Conservation (phyloP, 2,888 invertebrate genomes). For the Diarsia rubi region DNA sequence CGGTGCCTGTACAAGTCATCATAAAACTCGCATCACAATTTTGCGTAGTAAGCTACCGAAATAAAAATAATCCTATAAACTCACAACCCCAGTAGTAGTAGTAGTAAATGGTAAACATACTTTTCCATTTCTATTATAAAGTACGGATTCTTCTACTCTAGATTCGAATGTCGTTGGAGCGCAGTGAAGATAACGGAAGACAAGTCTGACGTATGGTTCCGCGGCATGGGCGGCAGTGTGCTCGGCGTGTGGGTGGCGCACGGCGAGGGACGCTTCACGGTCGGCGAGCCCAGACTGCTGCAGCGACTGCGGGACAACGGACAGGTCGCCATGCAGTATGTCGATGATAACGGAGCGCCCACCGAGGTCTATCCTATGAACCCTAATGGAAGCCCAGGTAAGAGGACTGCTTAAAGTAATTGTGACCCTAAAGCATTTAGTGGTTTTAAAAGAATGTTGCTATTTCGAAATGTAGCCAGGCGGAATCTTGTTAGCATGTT, state of each 20-base stretch:
- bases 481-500: background rate
- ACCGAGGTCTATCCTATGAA: constrained; percentile 98
- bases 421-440: background rate
- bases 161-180: constrained; percentile 94
- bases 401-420: background rate
- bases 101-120: background rate
- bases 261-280: constrained; percentile 96
- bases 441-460: background rate
- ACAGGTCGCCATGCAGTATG: constrained; percentile 95
- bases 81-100: background rate
- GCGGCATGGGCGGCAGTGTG: constrained; percentile 96
- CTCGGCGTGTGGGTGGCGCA: constrained; percentile 99
- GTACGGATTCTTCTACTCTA: constrained; percentile 50
- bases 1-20: background rate
- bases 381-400: constrained; percentile 96
- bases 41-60: background rate
- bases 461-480: background rate
- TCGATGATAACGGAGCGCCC: constrained; percentile 94
- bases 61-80: background rate
- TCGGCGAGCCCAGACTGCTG: constrained; percentile 88
- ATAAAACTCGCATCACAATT: background rate
- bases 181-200: constrained; percentile 93
- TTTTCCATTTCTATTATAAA: background rate
- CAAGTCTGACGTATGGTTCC: constrained; percentile 95
- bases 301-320: constrained; percentile 88